These are phyloP conservation scores for Ptilodon capucinus DNA, from an alignment of 2,888 invertebrate genomes.

Conservation along the genomic window DNA sequence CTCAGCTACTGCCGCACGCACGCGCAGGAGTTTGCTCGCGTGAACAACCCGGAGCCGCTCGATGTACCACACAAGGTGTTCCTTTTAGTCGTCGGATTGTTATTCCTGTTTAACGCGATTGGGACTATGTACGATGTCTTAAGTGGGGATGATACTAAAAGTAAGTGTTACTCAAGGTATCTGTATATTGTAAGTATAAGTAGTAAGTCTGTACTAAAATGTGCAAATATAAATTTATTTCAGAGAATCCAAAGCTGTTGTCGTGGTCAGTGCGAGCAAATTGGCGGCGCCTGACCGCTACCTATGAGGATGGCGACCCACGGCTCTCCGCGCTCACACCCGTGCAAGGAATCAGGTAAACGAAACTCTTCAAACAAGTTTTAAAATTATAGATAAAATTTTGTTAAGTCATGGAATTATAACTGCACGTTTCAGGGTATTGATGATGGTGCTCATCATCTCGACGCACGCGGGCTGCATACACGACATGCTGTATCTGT, in stretches of 20 bases:
- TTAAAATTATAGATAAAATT: too few species aligned
- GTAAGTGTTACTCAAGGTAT: too few species aligned
- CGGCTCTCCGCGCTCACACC: conserved; percentile 44
- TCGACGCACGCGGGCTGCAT: conserved; percentile 52
- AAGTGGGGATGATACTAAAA: conserved; percentile 36
- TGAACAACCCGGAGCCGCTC: conserved; percentile 23
- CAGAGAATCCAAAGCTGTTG: conserved; percentile 45
- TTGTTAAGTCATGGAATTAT: too few species aligned
- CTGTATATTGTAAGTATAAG: too few species aligned
- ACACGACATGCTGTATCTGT: conserved; percentile 48
- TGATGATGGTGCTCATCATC: conserved; percentile 49
- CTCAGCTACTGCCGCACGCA: conserved; percentile 50
- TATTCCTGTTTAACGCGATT: conserved; percentile 39
- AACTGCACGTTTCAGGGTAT: conserved; percentile 40
- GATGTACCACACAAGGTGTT: conserved; percentile 40
- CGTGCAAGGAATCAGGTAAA: conserved; percentile 56
- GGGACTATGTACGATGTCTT: conserved; percentile 52
- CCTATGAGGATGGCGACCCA: conserved; percentile 48
- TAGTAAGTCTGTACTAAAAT: too few species aligned
- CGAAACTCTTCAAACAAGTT: too few species aligned
- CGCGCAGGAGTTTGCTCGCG: conserved; percentile 34
- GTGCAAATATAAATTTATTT: too few species aligned
- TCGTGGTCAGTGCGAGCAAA: conserved; percentile 57
- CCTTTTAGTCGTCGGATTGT: conserved; percentile 25
- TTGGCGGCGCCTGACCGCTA: conserved; percentile 50